Percentiles rank a stretch among this genome's conserved stretches.
phyloP scores from a whole-genome alignment of 2,888 invertebrate species.

The Sinohyriopsis cumingii region DNA sequence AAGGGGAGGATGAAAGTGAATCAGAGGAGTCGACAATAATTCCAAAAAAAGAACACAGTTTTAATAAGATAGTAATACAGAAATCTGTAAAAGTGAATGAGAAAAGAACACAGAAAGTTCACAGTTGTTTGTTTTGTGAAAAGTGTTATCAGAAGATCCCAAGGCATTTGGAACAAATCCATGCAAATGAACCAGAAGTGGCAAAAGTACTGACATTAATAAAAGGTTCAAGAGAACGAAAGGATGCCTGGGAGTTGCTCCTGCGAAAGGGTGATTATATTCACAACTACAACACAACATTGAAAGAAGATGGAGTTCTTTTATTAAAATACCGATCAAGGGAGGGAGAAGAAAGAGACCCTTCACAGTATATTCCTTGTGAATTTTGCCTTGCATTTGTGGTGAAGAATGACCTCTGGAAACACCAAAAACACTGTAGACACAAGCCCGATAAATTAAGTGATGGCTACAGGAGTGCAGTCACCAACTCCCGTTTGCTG shows the following conservation, averaged over 20 bases:
- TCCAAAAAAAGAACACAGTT: not conserved
- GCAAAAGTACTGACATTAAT: conserved; percentile 12
- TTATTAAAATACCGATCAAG: conserved; percentile 20
- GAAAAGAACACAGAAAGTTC: conserved; percentile 13
- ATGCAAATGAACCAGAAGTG: conserved; percentile 22
- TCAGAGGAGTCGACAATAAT: not conserved
- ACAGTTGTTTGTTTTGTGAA: conserved; percentile 24
- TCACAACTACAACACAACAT: conserved; percentile 11
- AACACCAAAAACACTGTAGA: conserved; percentile 1
- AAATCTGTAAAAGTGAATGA: not conserved
- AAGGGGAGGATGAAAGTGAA: no score
- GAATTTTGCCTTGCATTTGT: conserved; percentile 12
- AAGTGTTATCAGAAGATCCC: conserved; percentile 9
- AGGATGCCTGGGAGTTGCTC: conserved; percentile 10
- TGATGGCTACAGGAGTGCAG: not conserved
- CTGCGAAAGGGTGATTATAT: conserved; percentile 14
- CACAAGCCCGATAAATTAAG: no score
- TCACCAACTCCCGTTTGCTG: not conserved
- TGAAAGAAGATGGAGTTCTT: conserved; percentile 10
- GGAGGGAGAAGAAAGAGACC: conserved; percentile 5
- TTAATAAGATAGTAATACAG: not conserved
- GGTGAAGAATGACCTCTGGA: conserved; percentile 18
- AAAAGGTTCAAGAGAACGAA: conserved; percentile 18
- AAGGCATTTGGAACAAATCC: conserved; percentile 17
- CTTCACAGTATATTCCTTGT: conserved; percentile 17